Evolutionary conservation across 2,113 vertebrate species (phyloP).

Genomic region (Serilophus lunatus): DNA sequence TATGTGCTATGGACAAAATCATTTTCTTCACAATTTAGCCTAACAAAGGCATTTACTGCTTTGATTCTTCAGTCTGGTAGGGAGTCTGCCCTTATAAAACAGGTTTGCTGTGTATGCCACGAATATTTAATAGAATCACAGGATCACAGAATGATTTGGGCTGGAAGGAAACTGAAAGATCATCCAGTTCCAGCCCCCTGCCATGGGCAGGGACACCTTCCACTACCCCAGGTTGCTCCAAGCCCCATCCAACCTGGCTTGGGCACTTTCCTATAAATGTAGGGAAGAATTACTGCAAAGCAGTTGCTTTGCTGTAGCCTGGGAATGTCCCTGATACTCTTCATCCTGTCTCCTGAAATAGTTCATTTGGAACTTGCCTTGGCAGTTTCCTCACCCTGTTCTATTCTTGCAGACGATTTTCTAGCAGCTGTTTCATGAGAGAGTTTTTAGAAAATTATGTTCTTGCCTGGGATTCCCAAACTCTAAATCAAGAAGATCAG

Average conservation of each 20-base stretch:
- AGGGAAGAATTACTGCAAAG: not conserved
- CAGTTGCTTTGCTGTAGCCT: not conserved
- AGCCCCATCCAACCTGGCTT: not conserved
- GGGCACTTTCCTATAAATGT: not conserved
- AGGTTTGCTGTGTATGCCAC: not conserved
- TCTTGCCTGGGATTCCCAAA: not conserved
- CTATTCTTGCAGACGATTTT: not conserved
- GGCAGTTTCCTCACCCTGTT: not conserved
- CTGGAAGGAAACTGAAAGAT: not conserved
- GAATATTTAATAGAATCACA: not conserved
- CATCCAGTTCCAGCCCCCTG: not conserved
- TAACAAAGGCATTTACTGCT: not conserved
- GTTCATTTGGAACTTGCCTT: not conserved
- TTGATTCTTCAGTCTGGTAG: not conserved
- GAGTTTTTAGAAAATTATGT: not conserved
- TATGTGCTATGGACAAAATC: accelerated
- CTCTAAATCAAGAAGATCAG: not conserved
- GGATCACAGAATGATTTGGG: not conserved
- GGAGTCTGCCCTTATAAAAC: not conserved
- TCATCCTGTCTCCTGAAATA: not conserved
- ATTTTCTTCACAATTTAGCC: not conserved
- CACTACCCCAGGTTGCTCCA: not conserved
- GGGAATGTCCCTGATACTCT: not conserved
- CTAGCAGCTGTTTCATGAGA: not conserved
- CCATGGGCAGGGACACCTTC: not conserved